Evolutionary conservation across 2,113 vertebrate species (phyloP).

Genomic region (Macrotis lagotis): DNA sequence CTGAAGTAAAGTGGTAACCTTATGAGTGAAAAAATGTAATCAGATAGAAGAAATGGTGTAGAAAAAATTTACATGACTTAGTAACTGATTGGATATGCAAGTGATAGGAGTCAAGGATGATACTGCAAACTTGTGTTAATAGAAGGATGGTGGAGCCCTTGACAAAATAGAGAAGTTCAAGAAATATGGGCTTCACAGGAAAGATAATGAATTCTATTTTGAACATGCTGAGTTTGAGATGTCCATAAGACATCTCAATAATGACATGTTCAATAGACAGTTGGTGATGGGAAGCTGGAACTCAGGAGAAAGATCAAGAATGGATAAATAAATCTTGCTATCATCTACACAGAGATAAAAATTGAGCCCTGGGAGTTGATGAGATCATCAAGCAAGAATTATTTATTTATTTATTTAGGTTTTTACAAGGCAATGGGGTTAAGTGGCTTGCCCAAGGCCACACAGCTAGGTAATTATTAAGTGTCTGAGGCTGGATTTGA

Average conservation of each 20-base stretch:
- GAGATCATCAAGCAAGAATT: background rate
- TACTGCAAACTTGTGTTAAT: background rate
- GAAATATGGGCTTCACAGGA: background rate
- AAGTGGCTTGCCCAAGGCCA: too few species aligned
- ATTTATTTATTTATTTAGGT: too few species aligned
- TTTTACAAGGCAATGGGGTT: too few species aligned
- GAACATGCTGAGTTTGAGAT: background rate
- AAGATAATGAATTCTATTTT: background rate
- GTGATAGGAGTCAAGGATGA: background rate
- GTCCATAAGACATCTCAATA: too few species aligned
- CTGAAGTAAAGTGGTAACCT: background rate
- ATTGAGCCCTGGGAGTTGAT: background rate
- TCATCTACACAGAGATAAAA: background rate
- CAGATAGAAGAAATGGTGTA: background rate
- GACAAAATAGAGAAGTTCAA: background rate
- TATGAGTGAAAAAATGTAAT: background rate
- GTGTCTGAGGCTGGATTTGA: too few species aligned
- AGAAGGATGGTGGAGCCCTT: background rate
- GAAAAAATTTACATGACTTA: background rate
- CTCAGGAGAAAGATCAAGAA: background rate
- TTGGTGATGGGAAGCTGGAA: background rate
- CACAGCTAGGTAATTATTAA: too few species aligned
- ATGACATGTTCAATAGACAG: too few species aligned
- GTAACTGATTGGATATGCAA: background rate
- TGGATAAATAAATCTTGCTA: background rate